Base-by-base conservation (phyloP, 2,888 invertebrate species). In the Cosmia pyralina region DNA sequence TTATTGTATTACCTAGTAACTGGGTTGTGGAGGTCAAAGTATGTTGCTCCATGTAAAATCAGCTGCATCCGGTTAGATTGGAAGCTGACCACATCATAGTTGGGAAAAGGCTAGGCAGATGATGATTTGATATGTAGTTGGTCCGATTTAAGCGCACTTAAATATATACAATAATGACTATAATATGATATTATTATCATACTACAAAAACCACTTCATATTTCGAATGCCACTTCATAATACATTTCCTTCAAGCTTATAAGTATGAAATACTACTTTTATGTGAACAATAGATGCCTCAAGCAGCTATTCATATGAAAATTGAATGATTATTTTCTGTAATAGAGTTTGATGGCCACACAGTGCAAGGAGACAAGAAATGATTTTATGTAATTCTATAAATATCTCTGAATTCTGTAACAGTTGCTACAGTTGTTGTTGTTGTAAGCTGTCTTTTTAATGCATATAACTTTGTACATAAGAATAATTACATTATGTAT, bases 281-380 rank as follows among this genome's bases (percentile, higher is more conserved):
- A 53, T 58, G 69, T 58, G 82, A 52, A 63, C 62, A 82, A 77
- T 63, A 44, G 62, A 53, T 69, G 68, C 44, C 50, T 57, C 48
- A 41, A 69, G 48, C 44, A 38, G 41, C 67, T 72, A 87, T 81
- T 82, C 73, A 69, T 69, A 82, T 77, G 78, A 55, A 71, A 82
- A 82, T 85, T 65, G 15, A 44, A 62, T 68, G 41, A 72, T 81
- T 67, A 84, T 75, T 64, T 28, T 57, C 48, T 66, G 19, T 72
- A 64, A 38, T 41, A 55, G 22, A 58, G 28, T 60, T 66, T 72
- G 67, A 72, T 72, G 63, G 59, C 13, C 58, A 71, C 38, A 63
- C 41, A 65, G 69, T 34, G 48, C 50, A 69, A 34, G 11, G 41
- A 46, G 46, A 55, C 41, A 50, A 44, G 48, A 38, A 22, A 58